Evolutionary conservation across 1,140 invertebrate genomes (phyloP), one percentile per base, ranked within the genome.

Genomic region (Lepidotrigona ventralis): DNA sequence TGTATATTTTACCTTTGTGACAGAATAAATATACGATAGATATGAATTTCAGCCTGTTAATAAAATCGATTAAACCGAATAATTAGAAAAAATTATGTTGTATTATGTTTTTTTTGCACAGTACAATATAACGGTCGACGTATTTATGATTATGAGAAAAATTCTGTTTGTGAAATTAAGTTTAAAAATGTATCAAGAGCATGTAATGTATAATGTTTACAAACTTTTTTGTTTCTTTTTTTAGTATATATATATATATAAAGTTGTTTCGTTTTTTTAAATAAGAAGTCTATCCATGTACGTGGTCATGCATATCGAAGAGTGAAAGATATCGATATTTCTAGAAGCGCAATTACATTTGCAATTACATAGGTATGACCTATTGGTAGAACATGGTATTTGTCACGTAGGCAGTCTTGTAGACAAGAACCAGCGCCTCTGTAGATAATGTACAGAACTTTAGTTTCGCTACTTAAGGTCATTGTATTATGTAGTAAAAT

Each of bases 361-460:
- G 54, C 23, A 8, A 23, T 19, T n/a, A n/a, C n/a, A 29, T 73
- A n/a, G 17, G 29, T 19, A 29, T 79, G 82, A 72, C 58, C 69
- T 71, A 72, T 79, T 72, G 82, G 69, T 46, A 68, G 69, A 46
- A 81, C 83, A 84, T 84, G 80, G 53, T 66, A 83, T 82, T 84
- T 87, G 91, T 92, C 91, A 92, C 91, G 91, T 92, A 92, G 91
- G 91, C 84, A 74, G 33, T 79, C n/a, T 79, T 19, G n/a, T 33
- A 54, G 19, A 19, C 72, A 77, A 75, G 68, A 39, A 21, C 75
- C 85, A 86, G 64, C 71, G 76, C 82, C 70, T 54, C 81, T 83
- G 68, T 58, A 83, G 56, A 71, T 79, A 46, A 64, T 29, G 33
- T 58, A 72, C 14, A 72, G 76, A 79, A 82, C 81, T 82, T 75